A percentile compares a stretch with the other conserved stretches of the same genome.
phyloP scores from a whole-genome alignment of 2,888 invertebrate species.

The Sussaba pulchella region DNA sequence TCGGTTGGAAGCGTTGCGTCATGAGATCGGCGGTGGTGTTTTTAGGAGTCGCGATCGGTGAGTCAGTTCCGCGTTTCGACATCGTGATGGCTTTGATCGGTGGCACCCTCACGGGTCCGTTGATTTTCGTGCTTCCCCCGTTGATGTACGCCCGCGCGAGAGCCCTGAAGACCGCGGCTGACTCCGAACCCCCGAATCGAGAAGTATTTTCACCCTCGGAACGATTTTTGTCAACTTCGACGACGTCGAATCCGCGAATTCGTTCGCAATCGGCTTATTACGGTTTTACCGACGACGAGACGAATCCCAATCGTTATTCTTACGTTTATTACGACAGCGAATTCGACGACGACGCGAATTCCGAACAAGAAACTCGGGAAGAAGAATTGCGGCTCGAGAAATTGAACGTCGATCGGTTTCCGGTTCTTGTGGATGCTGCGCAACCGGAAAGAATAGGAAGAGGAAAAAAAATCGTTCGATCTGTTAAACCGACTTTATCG shows the following conservation, averaged over 20 bases:
- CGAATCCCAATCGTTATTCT: constrained; percentile 73
- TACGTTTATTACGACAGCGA: constrained; percentile 79
- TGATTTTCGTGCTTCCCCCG: constrained; percentile 94
- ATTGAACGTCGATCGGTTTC: constrained; percentile 27
- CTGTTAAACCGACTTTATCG: background rate
- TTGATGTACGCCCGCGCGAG: constrained; percentile 91
- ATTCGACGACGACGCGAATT: constrained; percentile 56
- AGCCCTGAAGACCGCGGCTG: constrained; percentile 81
- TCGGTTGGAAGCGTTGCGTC: constrained; percentile 90
- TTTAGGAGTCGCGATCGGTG: constrained; percentile 91
- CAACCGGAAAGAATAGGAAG: constrained; percentile 54
- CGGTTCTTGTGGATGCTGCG: constrained; percentile 74
- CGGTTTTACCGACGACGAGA: constrained; percentile 68
- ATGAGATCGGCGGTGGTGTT: constrained; percentile 90
- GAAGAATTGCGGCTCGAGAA: constrained; percentile 33
- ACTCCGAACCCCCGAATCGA: constrained; percentile 59
- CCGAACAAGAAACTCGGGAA: constrained; percentile 17
- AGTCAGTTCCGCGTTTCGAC: constrained; percentile 94
- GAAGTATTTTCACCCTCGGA: constrained; percentile 73
- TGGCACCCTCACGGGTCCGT: constrained; percentile 92
- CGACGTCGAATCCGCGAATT: constrained; percentile 75
- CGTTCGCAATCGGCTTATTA: constrained; percentile 78
- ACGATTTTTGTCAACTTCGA: no score
- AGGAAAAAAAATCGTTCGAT: constrained; percentile 36
- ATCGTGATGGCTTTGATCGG: constrained; percentile 94